Conservation (phyloP, 2,888 invertebrate species). For the Erannis defoliaria region DNA sequence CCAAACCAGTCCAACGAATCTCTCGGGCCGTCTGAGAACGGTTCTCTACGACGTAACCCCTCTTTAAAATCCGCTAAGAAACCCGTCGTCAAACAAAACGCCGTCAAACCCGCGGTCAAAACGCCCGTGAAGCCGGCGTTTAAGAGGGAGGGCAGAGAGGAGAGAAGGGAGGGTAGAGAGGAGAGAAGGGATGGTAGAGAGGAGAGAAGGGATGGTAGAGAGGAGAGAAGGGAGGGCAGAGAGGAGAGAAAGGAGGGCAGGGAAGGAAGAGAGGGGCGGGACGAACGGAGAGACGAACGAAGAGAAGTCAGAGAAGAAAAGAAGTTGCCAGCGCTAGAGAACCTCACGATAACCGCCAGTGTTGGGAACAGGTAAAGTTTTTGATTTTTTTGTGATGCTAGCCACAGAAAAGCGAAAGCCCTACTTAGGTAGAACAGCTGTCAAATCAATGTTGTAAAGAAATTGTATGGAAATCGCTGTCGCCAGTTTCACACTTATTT, state of each 20-base stretch:
- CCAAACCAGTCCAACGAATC: constrained; percentile 69
- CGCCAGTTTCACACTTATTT: too few relatives aligned
- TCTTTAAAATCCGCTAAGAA: constrained; percentile 65
- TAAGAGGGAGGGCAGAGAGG: constrained; percentile 41
- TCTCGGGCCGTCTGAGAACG: constrained; percentile 54
- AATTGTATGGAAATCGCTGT: too few relatives aligned
- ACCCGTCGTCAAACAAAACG: constrained; percentile 44
- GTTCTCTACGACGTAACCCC: constrained; percentile 65
- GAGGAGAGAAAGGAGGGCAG: not conserved
- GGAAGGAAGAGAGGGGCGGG: constrained; percentile 22
- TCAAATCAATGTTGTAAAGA: not conserved
- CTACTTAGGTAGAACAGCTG: too few relatives aligned
- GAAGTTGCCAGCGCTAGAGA: constrained; percentile 71
- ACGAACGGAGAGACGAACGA: constrained; percentile 39
- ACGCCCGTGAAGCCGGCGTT: constrained; percentile 33
- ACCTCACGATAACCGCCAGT: constrained; percentile 72
- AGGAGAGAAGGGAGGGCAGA: constrained; percentile 41
- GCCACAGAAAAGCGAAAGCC: too few relatives aligned
- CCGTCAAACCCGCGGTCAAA: constrained; percentile 44
- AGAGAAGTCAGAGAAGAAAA: constrained; percentile 45
- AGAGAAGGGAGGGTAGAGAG: not conserved
- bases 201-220: constrained; percentile 47
- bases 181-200: too few relatives aligned
- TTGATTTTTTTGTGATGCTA: constrained; percentile 24
- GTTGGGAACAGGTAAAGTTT: constrained; percentile 68